Evolutionary conservation across 2,888 invertebrate genomes (phyloP), one percentile per base, ranked within the genome.

Genomic region (Drosophila vallismaia): DNA sequence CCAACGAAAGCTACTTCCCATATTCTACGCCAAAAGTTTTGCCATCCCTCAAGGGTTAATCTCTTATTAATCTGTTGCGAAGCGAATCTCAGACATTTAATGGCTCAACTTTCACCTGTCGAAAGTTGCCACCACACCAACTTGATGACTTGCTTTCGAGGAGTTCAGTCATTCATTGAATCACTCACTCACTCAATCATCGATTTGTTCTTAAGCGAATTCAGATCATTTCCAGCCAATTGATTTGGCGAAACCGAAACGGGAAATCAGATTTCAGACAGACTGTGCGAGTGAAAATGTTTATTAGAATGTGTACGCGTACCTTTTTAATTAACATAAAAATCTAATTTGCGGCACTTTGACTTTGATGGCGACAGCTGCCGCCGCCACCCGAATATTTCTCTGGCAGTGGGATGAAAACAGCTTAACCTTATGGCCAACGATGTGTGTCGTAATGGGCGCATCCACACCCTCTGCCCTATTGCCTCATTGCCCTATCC

Each of bases 241-340:
- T 73, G 76, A 72, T 72, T 71, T 53, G 48, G 19, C 40, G 40
- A 51, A 45, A 44, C 12, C 54, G 62, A 57, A 40, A 26, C 36
- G 52, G 50, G 9, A 55, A 49, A 54, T 63, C 33, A 19, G 49
- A 68, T 49, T 58, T 50, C 31, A 26, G 31, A 14, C 5, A 12
- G 24, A 24, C 10, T n/a, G 33, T 44, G 38, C 58, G 53, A 49
- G 60, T 9, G 48, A n/a, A 59, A 62, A 60, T 62, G 60, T 28
- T 40, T 60, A 48, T 14, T 62, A 60, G 31, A 73, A 71, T 67
- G 74, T 74, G 72, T 66, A 83, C 80, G 80, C 85, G 78, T 80
- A 74, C 85, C 79, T 82, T 83, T 83, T 84, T 84, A 84, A 84
- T 84, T 84, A 84, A 88, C 88, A 84, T 84, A 88, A 82, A 86